These are phyloP conservation scores for Squalus acanthias DNA, from an alignment of 2,797 vertebrate genomes.

Conservation along the genomic window DNA sequence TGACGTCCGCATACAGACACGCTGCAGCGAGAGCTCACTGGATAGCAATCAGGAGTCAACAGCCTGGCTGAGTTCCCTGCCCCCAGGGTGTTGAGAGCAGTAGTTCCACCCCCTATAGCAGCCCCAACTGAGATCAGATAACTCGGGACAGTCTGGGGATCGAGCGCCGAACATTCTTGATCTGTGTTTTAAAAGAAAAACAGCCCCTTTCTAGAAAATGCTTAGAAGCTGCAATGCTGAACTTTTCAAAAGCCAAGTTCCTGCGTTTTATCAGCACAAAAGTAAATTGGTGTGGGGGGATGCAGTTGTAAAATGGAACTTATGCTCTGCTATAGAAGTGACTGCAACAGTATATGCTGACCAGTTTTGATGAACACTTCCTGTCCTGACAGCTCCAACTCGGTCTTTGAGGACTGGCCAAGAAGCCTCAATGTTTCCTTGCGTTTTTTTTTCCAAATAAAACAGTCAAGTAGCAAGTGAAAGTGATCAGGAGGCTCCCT, in stretches of 20 bases:
- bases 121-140: background rate
- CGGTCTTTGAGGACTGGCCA: background rate
- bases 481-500: background rate
- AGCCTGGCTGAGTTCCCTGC: background rate
- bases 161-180: background rate
- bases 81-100: background rate
- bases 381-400: background rate
- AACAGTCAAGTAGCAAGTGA: background rate
- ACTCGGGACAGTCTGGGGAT: background rate
- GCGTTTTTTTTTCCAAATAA: background rate
- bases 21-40: background rate
- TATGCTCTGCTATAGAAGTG: background rate
- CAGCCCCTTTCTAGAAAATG: background rate
- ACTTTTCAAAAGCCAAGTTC: background rate
- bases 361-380: slow-evolving; percentile 6
- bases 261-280: background rate
- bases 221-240: background rate
- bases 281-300: background rate
- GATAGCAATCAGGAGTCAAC: background rate
- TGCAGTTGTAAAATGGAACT: background rate
- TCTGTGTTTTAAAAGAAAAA: background rate
- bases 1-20: background rate
- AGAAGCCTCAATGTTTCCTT: background rate
- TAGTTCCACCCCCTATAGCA: background rate
- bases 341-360: slow-evolving; percentile 2